phyloP scores from a whole-genome alignment of 2,797 vertebrate genomes.

The Morelia viridis region DNA sequence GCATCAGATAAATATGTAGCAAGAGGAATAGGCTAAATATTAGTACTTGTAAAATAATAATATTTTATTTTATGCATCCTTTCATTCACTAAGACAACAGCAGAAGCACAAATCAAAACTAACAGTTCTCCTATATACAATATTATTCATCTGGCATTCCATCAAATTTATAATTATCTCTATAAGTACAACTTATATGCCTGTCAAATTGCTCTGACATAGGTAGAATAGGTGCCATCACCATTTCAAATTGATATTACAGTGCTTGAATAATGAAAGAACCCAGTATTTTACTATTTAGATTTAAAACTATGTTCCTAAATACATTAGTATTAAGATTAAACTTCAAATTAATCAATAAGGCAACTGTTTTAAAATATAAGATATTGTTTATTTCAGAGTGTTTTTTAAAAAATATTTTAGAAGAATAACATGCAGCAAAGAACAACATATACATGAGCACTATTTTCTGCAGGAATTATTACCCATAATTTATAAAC shows the following conservation, averaged over 20 bases:
- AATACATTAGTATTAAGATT: not conserved
- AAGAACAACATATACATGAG: fast-evolving
- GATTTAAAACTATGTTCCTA: fast-evolving
- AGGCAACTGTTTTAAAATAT: not conserved
- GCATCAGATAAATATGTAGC: not conserved
- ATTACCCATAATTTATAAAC: constrained; percentile 13
- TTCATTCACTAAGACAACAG: not conserved
- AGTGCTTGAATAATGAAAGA: not conserved
- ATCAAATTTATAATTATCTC: not conserved
- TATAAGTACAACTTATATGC: not conserved
- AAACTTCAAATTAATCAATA: not conserved
- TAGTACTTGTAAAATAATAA: not conserved
- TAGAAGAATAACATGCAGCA: not conserved
- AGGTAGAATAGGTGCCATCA: not conserved
- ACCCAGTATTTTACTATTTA: not conserved
- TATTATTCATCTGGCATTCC: not conserved
- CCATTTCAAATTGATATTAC: not conserved
- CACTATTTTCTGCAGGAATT: not conserved
- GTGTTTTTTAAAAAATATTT: not conserved
- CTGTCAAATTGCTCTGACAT: not conserved
- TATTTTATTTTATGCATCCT: not conserved
- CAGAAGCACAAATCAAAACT: not conserved
- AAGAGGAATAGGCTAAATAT: not conserved
- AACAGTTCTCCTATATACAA: not conserved
- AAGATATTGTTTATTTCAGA: fast-evolving